Evolutionary conservation across 1,140 invertebrate species (phyloP).

Genomic region (Zaprionus kolodkinae): DNA sequence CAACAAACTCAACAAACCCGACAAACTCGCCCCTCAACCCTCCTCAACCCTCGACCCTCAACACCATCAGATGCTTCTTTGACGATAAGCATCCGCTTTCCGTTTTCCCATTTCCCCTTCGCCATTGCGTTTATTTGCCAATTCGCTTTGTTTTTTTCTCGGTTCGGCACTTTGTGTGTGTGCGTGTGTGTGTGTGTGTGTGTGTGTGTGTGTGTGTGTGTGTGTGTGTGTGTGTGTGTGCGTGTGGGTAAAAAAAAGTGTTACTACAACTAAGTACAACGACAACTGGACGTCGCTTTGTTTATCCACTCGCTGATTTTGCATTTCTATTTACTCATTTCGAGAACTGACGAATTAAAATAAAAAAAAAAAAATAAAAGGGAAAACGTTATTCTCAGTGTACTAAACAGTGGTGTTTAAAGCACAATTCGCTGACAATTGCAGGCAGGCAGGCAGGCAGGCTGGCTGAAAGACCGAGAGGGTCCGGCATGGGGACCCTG

Average conservation of each 20-base stretch:
- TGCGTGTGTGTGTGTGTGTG: background rate
- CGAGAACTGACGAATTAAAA: slow-evolving; percentile 1
- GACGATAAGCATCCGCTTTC: slow-evolving; percentile 38
- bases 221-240: background rate
- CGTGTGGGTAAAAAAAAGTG: slow-evolving; percentile 27
- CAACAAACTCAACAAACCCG: background rate
- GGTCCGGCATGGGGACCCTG: background rate
- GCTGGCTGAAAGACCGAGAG: background rate
- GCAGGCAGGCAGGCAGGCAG: background rate
- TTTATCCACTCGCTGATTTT: slow-evolving; percentile 48
- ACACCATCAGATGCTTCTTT: slow-evolving; percentile 31
- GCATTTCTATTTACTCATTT: slow-evolving; percentile 50
- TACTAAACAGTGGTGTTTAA: slow-evolving; percentile 7
- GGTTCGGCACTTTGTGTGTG: background rate
- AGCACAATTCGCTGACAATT: background rate
- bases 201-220: background rate
- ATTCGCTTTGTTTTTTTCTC: slow-evolving; percentile 12
- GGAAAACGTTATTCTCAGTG: no score
- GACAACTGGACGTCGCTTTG: slow-evolving; percentile 32
- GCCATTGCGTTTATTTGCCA: slow-evolving; percentile 2
- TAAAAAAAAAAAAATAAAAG: background rate
- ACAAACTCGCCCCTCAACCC: background rate
- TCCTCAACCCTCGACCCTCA: background rate
- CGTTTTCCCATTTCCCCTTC: background rate
- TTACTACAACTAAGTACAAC: slow-evolving; percentile 13